phyloP scores from a whole-genome alignment of 1,140 invertebrate species.

The Trichonephila clavipes region DNA sequence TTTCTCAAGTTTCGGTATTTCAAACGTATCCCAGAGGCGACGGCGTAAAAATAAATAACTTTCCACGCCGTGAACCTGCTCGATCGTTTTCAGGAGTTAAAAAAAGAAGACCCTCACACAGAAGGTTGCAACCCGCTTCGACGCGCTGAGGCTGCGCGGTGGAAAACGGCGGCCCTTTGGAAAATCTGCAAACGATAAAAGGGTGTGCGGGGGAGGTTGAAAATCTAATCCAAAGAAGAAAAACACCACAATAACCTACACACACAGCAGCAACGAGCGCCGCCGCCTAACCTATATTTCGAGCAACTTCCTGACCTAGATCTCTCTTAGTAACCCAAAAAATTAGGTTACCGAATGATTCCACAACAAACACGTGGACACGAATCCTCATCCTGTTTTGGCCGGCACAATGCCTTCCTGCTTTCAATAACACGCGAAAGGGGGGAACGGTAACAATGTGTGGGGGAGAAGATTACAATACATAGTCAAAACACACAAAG shows the following conservation, averaged over 20 bases:
- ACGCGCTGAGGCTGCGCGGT: background rate
- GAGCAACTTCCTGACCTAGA: slow-evolving; percentile 69
- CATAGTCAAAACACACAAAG: no score
- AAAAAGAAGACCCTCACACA: no score
- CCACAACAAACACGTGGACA: slow-evolving; percentile 71
- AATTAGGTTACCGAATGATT: slow-evolving; percentile 69
- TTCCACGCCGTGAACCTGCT: no score
- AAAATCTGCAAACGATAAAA: background rate
- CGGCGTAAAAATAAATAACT: no score
- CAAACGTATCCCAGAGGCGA: no score
- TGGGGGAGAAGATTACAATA: background rate
- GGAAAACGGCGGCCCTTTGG: slow-evolving; percentile 11
- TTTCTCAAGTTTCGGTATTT: no score
- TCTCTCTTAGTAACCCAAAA: slow-evolving; percentile 65
- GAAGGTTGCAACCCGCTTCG: background rate
- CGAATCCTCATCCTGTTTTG: slow-evolving; percentile 15
- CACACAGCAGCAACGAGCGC: background rate
- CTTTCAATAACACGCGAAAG: slow-evolving; percentile 14
- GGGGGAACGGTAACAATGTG: background rate
- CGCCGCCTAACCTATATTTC: slow-evolving; percentile 63
- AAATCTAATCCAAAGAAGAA: background rate
- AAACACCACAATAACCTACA: background rate
- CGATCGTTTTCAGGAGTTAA: no score
- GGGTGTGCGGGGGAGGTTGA: background rate
- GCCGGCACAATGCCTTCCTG: slow-evolving; percentile 24